A percentile compares a stretch with the other conserved stretches of the same genome.
phyloP scores from a whole-genome alignment of 2,113 vertebrate species.

The Rhodinocichla rosea region DNA sequence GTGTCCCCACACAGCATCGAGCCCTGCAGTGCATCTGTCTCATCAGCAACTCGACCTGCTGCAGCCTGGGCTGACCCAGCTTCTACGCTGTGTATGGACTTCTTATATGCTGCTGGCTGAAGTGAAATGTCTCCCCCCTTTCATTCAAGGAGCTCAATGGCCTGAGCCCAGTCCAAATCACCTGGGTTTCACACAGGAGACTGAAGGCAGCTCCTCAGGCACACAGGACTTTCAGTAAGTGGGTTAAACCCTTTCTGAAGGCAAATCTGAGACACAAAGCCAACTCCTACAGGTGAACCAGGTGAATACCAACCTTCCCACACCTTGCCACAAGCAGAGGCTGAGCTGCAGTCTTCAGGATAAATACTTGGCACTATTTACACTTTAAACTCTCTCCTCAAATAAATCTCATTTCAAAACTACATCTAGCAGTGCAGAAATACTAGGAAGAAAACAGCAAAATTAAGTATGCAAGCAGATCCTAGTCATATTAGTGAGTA shows the following conservation, averaged over 20 bases:
- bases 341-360: not conserved
- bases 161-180: not conserved
- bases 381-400: not conserved
- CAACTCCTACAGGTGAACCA: not conserved
- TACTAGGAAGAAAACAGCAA: not conserved
- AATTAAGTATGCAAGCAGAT: not conserved
- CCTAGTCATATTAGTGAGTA: not conserved
- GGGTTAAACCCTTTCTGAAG: not conserved
- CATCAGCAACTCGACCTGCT: not conserved
- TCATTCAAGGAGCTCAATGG: not conserved
- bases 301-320: not conserved
- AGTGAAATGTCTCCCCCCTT: not conserved
- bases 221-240: not conserved
- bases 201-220: not conserved
- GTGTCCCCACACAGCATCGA: fast-evolving
- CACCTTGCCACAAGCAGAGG: not conserved
- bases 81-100: not conserved
- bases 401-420: not conserved
- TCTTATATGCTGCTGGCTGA: not conserved
- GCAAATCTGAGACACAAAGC: not conserved
- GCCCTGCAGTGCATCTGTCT: not conserved
- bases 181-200: not conserved
- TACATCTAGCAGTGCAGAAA: not conserved
- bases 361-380: not conserved
- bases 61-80: not conserved